A percentile compares a stretch with the other conserved stretches of the same genome.
phyloP scores from a whole-genome alignment of 2,888 invertebrate species.

The Lucinisca nassula region DNA sequence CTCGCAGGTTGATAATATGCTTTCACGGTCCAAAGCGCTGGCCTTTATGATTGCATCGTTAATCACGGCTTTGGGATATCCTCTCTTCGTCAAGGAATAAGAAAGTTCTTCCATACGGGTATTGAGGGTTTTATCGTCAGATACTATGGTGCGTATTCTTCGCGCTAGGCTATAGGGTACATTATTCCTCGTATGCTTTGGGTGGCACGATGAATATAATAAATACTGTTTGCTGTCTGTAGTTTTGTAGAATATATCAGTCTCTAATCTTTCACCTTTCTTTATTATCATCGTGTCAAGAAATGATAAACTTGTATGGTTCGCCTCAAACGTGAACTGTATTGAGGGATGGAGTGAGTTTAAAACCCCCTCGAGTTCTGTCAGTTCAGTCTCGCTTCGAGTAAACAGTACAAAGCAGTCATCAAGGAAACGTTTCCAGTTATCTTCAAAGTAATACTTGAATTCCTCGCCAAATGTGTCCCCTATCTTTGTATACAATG shows the following conservation, averaged over 20 bases:
- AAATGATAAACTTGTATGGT: neutral
- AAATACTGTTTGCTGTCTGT: neutral
- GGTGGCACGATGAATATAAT: neutral
- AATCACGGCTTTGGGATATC: neutral
- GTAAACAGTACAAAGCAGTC: constrained; percentile 51
- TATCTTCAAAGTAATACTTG: neutral
- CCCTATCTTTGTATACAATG: neutral
- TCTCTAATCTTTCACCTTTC: neutral
- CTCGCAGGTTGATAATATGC: neutral
- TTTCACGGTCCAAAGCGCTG: neutral
- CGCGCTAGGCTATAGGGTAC: neutral
- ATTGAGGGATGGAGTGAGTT: constrained; percentile 8
- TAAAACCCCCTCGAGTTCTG: neutral
- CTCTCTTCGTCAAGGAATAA: neutral
- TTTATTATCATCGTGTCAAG: neutral
- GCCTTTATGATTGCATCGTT: neutral
- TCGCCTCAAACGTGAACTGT: constrained; percentile 35
- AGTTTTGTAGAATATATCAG: neutral
- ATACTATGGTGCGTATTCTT: neutral
- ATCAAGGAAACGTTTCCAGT: constrained; percentile 52
- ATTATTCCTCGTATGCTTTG: neutral
- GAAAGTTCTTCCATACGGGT: neutral
- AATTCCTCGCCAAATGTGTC: constrained; percentile 10
- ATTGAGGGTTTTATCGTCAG: neutral
- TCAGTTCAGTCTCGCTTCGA: neutral